Evolutionary conservation across 2,797 vertebrate genomes (phyloP).

Genomic region (Aulostomus chinensis): DNA sequence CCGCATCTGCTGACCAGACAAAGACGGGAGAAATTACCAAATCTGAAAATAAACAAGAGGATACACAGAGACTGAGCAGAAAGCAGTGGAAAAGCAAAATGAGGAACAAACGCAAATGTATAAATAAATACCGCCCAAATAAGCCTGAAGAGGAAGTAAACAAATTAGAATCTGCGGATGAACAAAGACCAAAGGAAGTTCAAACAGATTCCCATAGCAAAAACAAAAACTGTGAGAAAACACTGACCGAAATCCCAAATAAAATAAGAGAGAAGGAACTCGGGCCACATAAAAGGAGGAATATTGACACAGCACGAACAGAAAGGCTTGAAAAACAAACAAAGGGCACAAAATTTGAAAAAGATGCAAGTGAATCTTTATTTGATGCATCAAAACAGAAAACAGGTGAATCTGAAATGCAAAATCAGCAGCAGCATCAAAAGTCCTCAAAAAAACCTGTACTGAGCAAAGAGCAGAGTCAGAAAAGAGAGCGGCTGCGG

Average conservation of each 20-base stretch:
- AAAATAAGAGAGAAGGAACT: slow-evolving; percentile 19
- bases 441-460: slow-evolving; percentile 32
- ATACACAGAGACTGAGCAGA: slow-evolving; percentile 54
- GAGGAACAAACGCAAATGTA: slow-evolving; percentile 77
- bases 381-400: slow-evolving; percentile 15
- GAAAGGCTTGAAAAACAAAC: slow-evolving; percentile 14
- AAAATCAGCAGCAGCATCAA: slow-evolving; percentile 13
- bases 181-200: slow-evolving; percentile 7
- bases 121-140: slow-evolving; percentile 73
- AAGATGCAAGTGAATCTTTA: neutral
- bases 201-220: slow-evolving; percentile 9
- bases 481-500: slow-evolving; percentile 63
- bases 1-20: neutral
- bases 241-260: neutral
- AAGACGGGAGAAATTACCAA: slow-evolving; percentile 1
- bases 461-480: slow-evolving; percentile 42
- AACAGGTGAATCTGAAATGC: neutral
- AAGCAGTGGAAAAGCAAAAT: slow-evolving; percentile 80
- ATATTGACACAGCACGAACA: neutral
- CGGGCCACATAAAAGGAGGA: slow-evolving; percentile 43
- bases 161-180: slow-evolving; percentile 8
- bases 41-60: slow-evolving; percentile 11
- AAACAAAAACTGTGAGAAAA: slow-evolving; percentile 9
- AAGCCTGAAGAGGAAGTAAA: slow-evolving; percentile 14
- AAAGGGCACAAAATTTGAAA: slow-evolving; percentile 4